A percentile compares a stretch with the other conserved stretches of the same genome.
These are phyloP conservation scores for Peromyscus attwateri DNA, from an alignment of 2,797 vertebrate genomes.

Conservation along the genomic window DNA sequence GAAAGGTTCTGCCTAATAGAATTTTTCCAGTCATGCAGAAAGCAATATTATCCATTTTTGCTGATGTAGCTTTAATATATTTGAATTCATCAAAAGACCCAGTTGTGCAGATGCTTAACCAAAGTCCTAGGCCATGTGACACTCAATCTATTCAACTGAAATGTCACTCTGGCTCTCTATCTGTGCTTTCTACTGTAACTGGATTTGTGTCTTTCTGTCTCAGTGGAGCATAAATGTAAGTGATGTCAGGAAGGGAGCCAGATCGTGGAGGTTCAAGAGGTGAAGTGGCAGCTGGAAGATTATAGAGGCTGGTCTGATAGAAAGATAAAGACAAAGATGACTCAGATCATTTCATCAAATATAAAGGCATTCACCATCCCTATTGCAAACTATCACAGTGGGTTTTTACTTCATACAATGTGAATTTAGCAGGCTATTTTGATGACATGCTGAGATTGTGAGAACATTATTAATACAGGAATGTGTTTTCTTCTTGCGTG, in stretches of 20 bases:
- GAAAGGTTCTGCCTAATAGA: not conserved
- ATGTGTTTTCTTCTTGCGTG: not conserved
- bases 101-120: constrained; percentile 57
- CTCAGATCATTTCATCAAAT: constrained; percentile 52
- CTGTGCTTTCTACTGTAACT: constrained; percentile 62
- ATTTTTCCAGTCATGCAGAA: not conserved
- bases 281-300: constrained; percentile 23
- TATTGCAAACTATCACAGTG: not conserved
- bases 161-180: constrained; percentile 61
- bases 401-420: constrained; percentile 26
- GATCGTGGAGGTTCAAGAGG: constrained; percentile 50
- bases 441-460: not conserved
- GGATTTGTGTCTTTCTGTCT: constrained; percentile 60
- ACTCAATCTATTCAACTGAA: constrained; percentile 66
- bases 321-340: constrained; percentile 48
- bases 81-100: constrained; percentile 71
- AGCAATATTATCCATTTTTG: constrained; percentile 32
- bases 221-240: constrained; percentile 57
- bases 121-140: constrained; percentile 55
- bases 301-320: not conserved
- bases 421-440: constrained; percentile 47
- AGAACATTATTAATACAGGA: not conserved
- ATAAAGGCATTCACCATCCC: not conserved
- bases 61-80: constrained; percentile 68
- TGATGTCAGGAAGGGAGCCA: constrained; percentile 56